phyloP scores from a whole-genome alignment of 2,113 vertebrate genomes.

The Bos taurus region DNA sequence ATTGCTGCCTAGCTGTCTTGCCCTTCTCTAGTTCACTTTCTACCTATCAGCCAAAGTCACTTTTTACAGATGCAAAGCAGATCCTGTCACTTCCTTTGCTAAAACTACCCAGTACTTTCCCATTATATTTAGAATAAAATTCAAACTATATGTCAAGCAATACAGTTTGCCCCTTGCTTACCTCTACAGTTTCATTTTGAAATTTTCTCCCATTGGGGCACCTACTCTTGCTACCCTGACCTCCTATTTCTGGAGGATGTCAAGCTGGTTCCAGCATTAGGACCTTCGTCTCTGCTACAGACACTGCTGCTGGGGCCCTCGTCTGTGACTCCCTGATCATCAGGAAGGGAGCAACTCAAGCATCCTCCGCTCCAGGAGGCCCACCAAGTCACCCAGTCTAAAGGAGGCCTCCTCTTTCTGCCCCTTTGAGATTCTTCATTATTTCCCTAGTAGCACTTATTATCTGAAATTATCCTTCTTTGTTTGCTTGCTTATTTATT shows the following conservation, averaged over 20 bases:
- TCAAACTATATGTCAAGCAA: background rate
- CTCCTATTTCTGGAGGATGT: background rate
- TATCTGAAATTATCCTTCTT: background rate
- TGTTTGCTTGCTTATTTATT: background rate
- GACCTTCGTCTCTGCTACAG: background rate
- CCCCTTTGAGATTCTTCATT: background rate
- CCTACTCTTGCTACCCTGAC: background rate
- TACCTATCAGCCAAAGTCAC: background rate
- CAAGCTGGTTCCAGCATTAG: background rate
- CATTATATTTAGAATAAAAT: background rate
- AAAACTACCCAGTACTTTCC: background rate
- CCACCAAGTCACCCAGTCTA: background rate
- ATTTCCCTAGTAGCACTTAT: background rate
- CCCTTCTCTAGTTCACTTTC: background rate
- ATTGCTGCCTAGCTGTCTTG: background rate
- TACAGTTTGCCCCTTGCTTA: background rate
- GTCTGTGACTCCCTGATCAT: background rate
- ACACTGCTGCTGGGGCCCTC: background rate
- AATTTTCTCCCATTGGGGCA: background rate
- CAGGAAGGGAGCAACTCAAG: background rate
- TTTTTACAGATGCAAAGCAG: background rate
- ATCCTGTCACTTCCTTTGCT: background rate
- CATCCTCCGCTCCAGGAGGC: background rate
- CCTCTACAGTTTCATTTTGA: background rate
- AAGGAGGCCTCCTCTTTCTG: background rate